Base-by-base conservation (phyloP, 2,888 invertebrate genomes). In the Diplolepis rosae region DNA sequence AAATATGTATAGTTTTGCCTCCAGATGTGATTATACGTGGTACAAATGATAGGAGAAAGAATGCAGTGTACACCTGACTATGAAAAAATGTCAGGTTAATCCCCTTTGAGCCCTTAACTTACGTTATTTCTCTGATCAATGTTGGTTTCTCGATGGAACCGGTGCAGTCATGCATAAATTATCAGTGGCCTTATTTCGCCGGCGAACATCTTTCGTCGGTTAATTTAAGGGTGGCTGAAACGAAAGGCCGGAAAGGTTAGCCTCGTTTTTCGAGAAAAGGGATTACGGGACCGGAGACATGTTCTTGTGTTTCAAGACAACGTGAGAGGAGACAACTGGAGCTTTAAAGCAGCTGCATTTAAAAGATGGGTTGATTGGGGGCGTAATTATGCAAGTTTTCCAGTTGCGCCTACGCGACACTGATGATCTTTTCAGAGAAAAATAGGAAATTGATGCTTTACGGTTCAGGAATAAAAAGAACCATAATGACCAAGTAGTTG, bases 261-360 rank as follows among this genome's bases (percentile, higher is more conserved):
- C 73, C 75, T 77, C 72, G 69, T 69, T 71, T 73, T 74, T 75
- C 68, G 72, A 71, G 75, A 77, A 75, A 72, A 54, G 66, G 71
- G 77, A 72, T 75, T 72, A 72, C 61, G 52, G 66, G 52, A 50
- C 66, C 42, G 45, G 39, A 72, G 65, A 51, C 66, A 69, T 67
- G 71, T 70, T 73, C 71, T 77, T 77, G 45, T 70, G 74, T 77
- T 75, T 75, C 74, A 71, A 73, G 75, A 72, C 65, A 66, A 50
- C 30, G 50, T 51, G 66, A 65, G 61, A 67, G 32, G 66, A 74
- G 72, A 68, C 70, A 74, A 70, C 73, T 70, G 73, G 61, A 69
- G 65, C 32, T 51, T 45, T 35, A 65, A 69, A 71, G 74, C 77
- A 73, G 39, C 52, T 68, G 74, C 75, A 66, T 42, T 61, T 45